A percentile compares a stretch with the other conserved stretches of the same genome.
These are phyloP conservation scores for Musca vetustissima DNA, from an alignment of 1,140 invertebrate genomes.

Conservation along the genomic window DNA sequence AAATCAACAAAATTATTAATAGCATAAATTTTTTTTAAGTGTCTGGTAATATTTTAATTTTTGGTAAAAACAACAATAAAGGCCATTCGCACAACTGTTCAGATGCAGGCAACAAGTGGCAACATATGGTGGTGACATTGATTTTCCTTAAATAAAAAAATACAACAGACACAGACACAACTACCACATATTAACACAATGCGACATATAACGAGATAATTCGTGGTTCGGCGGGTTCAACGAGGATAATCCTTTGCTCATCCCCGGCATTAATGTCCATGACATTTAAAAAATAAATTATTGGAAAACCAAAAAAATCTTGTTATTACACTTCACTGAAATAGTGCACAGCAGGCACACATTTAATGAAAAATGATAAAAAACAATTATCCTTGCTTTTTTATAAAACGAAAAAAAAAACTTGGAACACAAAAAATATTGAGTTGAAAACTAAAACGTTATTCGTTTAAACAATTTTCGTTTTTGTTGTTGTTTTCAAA, in stretches of 20 bases:
- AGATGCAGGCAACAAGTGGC: conserved; percentile 3
- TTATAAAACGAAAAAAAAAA: not conserved
- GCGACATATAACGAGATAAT: not conserved
- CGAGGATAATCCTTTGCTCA: too few species aligned
- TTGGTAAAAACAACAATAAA: not conserved
- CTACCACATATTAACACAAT: not conserved
- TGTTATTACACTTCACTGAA: conserved; percentile 16
- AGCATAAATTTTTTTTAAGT: too few species aligned
- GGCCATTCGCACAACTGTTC: too few species aligned
- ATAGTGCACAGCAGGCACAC: conserved; percentile 22
- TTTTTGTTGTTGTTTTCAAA: too few species aligned
- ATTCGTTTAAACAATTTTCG: not conserved
- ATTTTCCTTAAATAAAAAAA: not conserved
- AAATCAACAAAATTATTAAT: too few species aligned
- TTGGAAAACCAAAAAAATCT: too few species aligned
- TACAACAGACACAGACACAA: not conserved
- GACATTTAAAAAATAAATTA: too few species aligned
- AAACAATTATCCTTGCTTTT: not conserved
- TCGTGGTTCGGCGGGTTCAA: too few species aligned
- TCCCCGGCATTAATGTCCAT: too few species aligned
- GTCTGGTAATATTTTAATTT: too few species aligned
- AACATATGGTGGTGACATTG: conserved; percentile 21
- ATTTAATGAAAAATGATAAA: not conserved
- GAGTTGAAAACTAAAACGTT: not conserved
- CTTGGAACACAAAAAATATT: conserved; percentile 3